A percentile compares a stretch with the other conserved stretches of the same genome.
Conservation (phyloP, 2,888 invertebrate genomes). For the Aphidius colemani region DNA sequence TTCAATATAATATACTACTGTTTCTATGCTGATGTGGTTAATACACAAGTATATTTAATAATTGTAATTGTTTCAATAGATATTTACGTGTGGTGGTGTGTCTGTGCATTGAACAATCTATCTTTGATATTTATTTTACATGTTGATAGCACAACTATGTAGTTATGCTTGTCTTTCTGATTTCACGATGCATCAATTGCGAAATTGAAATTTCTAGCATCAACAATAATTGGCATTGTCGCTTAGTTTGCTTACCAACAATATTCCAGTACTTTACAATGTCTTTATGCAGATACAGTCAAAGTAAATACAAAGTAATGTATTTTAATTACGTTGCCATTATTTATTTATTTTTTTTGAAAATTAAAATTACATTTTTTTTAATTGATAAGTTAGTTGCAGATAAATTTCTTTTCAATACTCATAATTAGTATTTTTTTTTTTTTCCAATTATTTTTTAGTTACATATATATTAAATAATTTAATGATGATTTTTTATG, state of each 20-base stretch:
- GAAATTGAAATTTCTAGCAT: slow-evolving; percentile 53
- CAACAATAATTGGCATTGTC: slow-evolving; percentile 52
- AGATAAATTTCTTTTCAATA: too few species aligned
- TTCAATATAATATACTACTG: slow-evolving; percentile 42
- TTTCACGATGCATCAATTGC: slow-evolving; percentile 49
- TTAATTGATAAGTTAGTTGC: too few species aligned
- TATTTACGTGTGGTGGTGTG: slow-evolving; percentile 26
- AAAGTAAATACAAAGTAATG: slow-evolving; percentile 3
- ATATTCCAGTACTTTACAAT: slow-evolving; percentile 40
- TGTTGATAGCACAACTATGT: slow-evolving; percentile 21
- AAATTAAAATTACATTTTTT: too few species aligned
- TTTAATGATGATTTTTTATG: neutral
- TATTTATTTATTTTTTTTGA: neutral
- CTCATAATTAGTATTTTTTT: too few species aligned
- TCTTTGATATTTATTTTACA: slow-evolving; percentile 19
- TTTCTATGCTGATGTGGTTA: slow-evolving; percentile 44
- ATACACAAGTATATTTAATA: neutral
- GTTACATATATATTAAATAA: too few species aligned
- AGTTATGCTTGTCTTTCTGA: slow-evolving; percentile 32
- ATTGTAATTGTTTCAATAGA: too few species aligned
- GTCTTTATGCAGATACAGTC: slow-evolving; percentile 4
- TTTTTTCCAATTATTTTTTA: too few species aligned
- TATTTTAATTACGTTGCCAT: neutral
- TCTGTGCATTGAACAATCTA: slow-evolving; percentile 22
- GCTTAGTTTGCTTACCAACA: slow-evolving; percentile 31